Evolutionary conservation across 2,113 vertebrate species (phyloP).

Genomic region (Cottus gobio): DNA sequence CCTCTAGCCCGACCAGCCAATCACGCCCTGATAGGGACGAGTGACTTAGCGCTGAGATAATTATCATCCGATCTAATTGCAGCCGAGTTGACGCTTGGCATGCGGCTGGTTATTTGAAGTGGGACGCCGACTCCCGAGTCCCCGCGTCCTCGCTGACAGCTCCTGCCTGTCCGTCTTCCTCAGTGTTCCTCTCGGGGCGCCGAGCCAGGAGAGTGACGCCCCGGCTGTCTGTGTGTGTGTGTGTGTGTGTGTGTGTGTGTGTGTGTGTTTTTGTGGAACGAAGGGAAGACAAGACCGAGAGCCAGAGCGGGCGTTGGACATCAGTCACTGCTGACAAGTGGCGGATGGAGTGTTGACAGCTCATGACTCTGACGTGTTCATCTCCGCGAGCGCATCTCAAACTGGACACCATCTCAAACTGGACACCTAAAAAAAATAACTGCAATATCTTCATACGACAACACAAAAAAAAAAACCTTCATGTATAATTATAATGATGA

Average conservation of each 20-base stretch:
- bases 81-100: conserved; percentile 55
- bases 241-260: conserved; percentile 3
- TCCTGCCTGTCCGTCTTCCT: conserved; percentile 58
- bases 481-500: background rate
- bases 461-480: background rate
- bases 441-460: background rate
- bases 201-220: conserved; percentile 25
- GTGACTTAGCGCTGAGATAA: conserved; percentile 56
- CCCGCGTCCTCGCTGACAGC: conserved; percentile 45
- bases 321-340: conserved; percentile 71
- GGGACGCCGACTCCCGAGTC: conserved; percentile 38
- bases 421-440: background rate
- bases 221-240: conserved; percentile 33
- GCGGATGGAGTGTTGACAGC: conserved; percentile 64
- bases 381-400: conserved; percentile 35
- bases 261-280: conserved; percentile 13
- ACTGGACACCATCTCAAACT: too few relatives aligned
- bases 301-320: conserved; percentile 32
- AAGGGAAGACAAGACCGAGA: conserved; percentile 29
- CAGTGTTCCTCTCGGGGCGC: conserved; percentile 11
- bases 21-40: conserved; percentile 43
- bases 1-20: background rate
- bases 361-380: conserved; percentile 66
- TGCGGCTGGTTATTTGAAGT: conserved; percentile 59
- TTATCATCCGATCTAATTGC: conserved; percentile 64